phyloP scores from a whole-genome alignment of 2,797 vertebrate genomes.

The Odontamblyopus lacepedii region DNA sequence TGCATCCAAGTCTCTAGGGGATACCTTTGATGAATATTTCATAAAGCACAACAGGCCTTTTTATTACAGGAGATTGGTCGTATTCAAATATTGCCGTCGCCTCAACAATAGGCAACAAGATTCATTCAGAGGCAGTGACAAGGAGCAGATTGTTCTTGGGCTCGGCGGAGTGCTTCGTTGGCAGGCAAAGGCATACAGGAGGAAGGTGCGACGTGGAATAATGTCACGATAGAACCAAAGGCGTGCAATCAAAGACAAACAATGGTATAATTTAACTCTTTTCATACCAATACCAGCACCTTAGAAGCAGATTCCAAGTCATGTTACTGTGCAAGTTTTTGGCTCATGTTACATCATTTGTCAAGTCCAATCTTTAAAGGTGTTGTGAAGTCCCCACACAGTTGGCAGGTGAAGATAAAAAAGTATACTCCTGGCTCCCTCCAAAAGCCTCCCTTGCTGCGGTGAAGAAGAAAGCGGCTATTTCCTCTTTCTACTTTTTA shows the following conservation, averaged over 20 bases:
- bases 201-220: constrained; percentile 38
- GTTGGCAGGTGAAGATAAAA: constrained; percentile 56
- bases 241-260: constrained; percentile 24
- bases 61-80: constrained; percentile 70
- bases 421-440: constrained; percentile 34
- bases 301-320: constrained; percentile 22
- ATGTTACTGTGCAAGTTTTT: constrained; percentile 32
- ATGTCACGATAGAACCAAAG: constrained; percentile 30
- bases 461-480: constrained; percentile 36
- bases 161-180: constrained; percentile 41
- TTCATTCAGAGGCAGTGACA: constrained; percentile 64
- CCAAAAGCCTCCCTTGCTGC: constrained; percentile 31
- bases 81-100: constrained; percentile 70
- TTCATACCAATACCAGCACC: constrained; percentile 35
- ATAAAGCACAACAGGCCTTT: constrained; percentile 64
- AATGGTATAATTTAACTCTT: constrained; percentile 52
- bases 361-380: constrained; percentile 56
- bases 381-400: constrained; percentile 44
- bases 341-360: constrained; percentile 46
- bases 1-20: constrained; percentile 54
- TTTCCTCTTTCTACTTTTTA: constrained; percentile 51
- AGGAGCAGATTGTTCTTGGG: constrained; percentile 61
- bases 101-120: constrained; percentile 70
- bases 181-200: constrained; percentile 43
- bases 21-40: constrained; percentile 76